Conservation (phyloP, 1,140 invertebrate genomes). For the Orius insidiosus region DNA sequence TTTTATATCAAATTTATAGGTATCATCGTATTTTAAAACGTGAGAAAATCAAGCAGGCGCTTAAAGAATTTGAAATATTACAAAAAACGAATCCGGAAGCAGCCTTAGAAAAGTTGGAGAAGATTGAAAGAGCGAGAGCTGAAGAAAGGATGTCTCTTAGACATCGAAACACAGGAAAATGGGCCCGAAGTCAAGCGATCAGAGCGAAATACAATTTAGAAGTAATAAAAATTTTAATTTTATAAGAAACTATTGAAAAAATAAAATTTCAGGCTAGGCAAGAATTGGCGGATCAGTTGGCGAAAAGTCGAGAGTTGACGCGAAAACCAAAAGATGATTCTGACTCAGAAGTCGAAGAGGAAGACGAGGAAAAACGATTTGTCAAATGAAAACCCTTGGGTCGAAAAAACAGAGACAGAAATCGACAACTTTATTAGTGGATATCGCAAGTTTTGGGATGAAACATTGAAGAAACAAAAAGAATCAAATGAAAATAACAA, state of each 20-base stretch:
- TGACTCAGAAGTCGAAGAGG: conserved; percentile 35
- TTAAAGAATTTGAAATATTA: conserved; percentile 80
- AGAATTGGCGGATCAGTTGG: conserved; percentile 66
- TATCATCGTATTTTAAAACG: conserved; percentile 60
- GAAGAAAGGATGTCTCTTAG: conserved; percentile 77
- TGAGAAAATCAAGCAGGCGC: conserved; percentile 63
- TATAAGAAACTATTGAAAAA: conserved; percentile 8
- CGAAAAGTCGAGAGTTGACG: conserved; percentile 64
- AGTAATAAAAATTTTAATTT: conserved; percentile 31
- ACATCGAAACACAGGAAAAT: conserved; percentile 86
- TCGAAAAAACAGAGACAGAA: conserved; percentile 31
- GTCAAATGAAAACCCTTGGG: conserved; percentile 46
- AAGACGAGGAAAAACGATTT: conserved; percentile 24
- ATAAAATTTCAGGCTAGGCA: conserved; percentile 45
- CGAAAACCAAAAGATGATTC: conserved; percentile 41
- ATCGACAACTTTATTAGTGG: conserved; percentile 40
- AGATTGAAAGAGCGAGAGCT: conserved; percentile 66
- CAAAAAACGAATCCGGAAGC: conserved; percentile 75
- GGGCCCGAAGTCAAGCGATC: conserved; percentile 72
- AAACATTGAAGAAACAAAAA: conserved; percentile 17
- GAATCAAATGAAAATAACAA: conserved; percentile 3
- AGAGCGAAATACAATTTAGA: conserved; percentile 85
- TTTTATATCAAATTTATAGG: conserved; percentile 23
- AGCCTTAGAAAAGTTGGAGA: conserved; percentile 68
- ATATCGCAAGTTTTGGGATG: conserved; percentile 54